Evolutionary conservation across 92 coral and sea anemone species (phyloP), one percentile per base, ranked within the genome.

Genomic region (Galaxea fascicularis): DNA sequence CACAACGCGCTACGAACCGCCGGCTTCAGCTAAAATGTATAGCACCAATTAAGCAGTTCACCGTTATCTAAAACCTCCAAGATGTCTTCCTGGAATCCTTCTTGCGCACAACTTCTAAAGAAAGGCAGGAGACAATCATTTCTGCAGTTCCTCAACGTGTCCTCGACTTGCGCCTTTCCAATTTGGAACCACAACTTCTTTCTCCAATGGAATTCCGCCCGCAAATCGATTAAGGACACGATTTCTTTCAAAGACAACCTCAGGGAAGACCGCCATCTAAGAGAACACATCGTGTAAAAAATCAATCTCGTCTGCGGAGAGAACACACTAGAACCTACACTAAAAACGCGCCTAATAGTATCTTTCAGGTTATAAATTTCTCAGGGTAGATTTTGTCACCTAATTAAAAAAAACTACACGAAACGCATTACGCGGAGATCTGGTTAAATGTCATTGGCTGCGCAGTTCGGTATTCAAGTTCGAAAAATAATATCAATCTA

Each of bases 191-290:
- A 95, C 60, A 96, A 67, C 6, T 90, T 88, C 66, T 97, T 90
- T 58, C 91, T 86, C 86, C 95, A 87, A 18, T 85, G 83, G 83
- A 96, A 96, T 79, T 96, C 98, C 17, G 89, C 90, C 28, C 90
- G 71, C 51, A 88, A 88, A 25, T 90, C 93, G 35, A 92, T 74
- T 54, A 79, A 74, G 47, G 91, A 73, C 27, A 96, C 76, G 72
- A 96, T 92, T 59, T 94, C 98, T 74, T 90, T 89, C n/a, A 96
- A 65, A 5, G 98, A 96, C 11, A 96, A 88, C 67, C 96, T 76
- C 91, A 92, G 85, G 13, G 98, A 96, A 8, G 93, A 84, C 68
- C 90, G 94, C 98, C 98, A 96, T 35, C 98, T 96, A 72, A 11
- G 7, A 77, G 31, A 12, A 25, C 45, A 69, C 69, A 51, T 4